Evolutionary conservation across 2,797 vertebrate species (phyloP), one percentile per base, ranked within the genome.

Genomic region (Anisognathus igniventris): DNA sequence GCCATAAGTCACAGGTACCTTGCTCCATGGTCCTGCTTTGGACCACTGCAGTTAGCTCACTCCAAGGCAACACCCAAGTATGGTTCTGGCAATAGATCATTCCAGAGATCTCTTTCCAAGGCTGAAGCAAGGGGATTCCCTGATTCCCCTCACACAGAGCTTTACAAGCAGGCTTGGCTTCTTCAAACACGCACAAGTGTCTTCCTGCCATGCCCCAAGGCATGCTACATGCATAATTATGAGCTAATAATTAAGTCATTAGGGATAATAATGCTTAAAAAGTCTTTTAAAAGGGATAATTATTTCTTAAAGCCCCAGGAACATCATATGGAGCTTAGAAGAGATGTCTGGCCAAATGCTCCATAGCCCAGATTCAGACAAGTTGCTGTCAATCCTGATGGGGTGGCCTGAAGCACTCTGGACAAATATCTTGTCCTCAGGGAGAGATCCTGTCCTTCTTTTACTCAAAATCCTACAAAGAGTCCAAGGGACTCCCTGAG

Each of bases 211-310:
- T 71, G 53, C 57, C 28, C 30, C 42, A 60, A 60, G 82, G 79
- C 40, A 31, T 0, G 12, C 16, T 76, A 23, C 12, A 5, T 74
- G 45, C 27, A 80, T 91, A 86, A 90, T 57, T 88, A 60, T 50
- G 33, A 79, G 50, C 22, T 83, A 91, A 88, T 70, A 76, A 94
- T 79, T 64, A 67, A 90, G 57, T 64, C 17, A 71, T 95, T 95
- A 71, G 67, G 25, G 51, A 64, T 90, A 76, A 85, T 80, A 45
- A 71, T 67, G 53, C 45, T 86, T 90, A 10, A 87, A 85, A 93
- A 79, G 21, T 85, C 16, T 66, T 86, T 3, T 56, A 64, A 91
- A 85, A 42, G 24, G 48, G 64, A 58, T 92, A 91, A 79, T 85
- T 90, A 48, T 19, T 31, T 70, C 53, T 87, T 81, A 73, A 95